Percentiles rank a stretch among this genome's conserved stretches.
Conservation (phyloP, 2,113 vertebrate genomes). For the Callionymus lyra region DNA sequence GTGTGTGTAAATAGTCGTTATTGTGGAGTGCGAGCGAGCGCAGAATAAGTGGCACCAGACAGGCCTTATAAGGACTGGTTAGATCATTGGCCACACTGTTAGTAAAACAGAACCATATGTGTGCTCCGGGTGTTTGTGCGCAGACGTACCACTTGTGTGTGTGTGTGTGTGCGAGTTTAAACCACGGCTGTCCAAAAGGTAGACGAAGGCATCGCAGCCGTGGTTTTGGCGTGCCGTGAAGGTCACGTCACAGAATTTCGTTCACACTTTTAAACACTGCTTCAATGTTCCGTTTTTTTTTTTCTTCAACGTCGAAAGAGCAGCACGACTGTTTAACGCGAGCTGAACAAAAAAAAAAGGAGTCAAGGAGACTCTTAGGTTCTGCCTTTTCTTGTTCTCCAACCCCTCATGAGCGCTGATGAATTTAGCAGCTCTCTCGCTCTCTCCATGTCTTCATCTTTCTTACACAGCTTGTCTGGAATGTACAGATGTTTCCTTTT, state of each 20-base stretch:
- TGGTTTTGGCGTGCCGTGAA: slow-evolving; percentile 37
- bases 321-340: no score
- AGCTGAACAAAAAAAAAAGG: no score
- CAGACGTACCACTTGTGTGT: slow-evolving; percentile 18
- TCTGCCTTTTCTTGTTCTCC: no score
- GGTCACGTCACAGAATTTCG: slow-evolving; percentile 59
- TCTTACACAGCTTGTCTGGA: slow-evolving; percentile 92
- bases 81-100: slow-evolving; percentile 63
- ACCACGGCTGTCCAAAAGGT: slow-evolving; percentile 63
- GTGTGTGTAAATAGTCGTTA: slow-evolving; percentile 5
- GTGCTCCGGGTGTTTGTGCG: slow-evolving; percentile 19
- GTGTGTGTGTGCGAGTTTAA: slow-evolving; percentile 52
- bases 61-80: slow-evolving; percentile 71
- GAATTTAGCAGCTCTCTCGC: slow-evolving; percentile 34
- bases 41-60: slow-evolving; percentile 72
- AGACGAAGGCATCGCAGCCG: slow-evolving; percentile 57
- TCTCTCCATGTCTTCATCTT: slow-evolving; percentile 36
- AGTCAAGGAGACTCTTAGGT: no score
- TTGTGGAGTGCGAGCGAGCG: slow-evolving; percentile 16
- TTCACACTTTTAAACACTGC: slow-evolving; percentile 19
- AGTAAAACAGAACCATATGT: slow-evolving; percentile 63
- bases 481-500: slow-evolving; percentile 96
- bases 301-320: no score
- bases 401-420: slow-evolving; percentile 15
- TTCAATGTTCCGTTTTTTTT: no score